Percentiles rank a stretch among this genome's conserved stretches.
phyloP scores from a whole-genome alignment of 2,797 vertebrate genomes.

The Fistularia tabacaria region DNA sequence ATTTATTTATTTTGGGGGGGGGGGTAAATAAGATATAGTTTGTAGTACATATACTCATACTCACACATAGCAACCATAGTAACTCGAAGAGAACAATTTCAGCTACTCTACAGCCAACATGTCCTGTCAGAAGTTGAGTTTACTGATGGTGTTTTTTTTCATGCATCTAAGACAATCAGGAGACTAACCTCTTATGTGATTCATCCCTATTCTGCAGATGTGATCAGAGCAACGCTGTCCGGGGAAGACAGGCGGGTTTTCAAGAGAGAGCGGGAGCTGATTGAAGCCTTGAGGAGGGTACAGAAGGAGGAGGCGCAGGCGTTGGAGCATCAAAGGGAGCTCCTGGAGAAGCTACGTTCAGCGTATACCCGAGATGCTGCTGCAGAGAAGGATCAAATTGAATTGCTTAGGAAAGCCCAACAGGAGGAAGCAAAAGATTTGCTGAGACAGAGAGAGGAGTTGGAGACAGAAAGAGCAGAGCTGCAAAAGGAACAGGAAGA shows the following conservation, averaged over 20 bases:
- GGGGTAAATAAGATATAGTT: not conserved
- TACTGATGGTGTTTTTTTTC: too few relatives aligned
- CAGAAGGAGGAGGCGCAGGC: constrained; percentile 71
- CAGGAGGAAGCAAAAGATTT: constrained; percentile 64
- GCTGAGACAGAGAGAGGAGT: constrained; percentile 56
- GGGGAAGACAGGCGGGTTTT: constrained; percentile 48
- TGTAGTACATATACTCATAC: not conserved
- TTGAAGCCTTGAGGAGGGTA: constrained; percentile 66
- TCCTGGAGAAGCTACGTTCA: constrained; percentile 60
- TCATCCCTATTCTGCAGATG: constrained; percentile 15
- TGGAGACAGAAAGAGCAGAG: constrained; percentile 51
- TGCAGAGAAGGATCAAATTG: constrained; percentile 60
- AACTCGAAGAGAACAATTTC: too few relatives aligned
- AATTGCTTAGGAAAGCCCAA: constrained; percentile 63
- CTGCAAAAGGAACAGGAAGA: constrained; percentile 55
- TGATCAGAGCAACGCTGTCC: constrained; percentile 5
- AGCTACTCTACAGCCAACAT: too few relatives aligned
- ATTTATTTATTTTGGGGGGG: too few relatives aligned
- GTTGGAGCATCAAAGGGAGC: constrained; percentile 70
- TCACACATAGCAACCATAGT: not conserved
- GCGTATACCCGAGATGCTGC: constrained; percentile 60
- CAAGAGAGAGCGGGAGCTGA: constrained; percentile 65
- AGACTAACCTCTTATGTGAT: not conserved
- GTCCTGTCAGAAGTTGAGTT: too few relatives aligned
- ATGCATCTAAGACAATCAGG: not conserved